Percentiles rank a stretch among this genome's conserved stretches.
Conservation (phyloP, 2,113 vertebrate species). For the Nesogale talazaci region DNA sequence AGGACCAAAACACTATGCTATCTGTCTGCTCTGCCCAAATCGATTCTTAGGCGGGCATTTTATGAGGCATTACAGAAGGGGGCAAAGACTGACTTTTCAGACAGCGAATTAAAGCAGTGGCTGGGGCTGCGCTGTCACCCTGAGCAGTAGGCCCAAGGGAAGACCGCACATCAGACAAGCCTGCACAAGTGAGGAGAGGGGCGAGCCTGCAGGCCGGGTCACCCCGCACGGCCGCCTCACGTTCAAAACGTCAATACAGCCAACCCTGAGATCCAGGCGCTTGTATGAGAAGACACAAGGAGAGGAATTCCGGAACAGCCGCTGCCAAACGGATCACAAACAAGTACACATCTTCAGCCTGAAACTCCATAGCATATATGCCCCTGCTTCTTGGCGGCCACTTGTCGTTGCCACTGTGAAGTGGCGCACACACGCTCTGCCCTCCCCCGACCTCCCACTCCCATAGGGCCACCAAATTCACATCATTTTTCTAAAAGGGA, state of each 20-base stretch:
- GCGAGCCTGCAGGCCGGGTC: rapidly evolving
- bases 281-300: not conserved
- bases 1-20: constrained; percentile 18
- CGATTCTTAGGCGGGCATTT: not conserved
- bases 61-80: not conserved
- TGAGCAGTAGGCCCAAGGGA: constrained; percentile 27
- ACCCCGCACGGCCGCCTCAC: not conserved
- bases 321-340: too few relatives aligned
- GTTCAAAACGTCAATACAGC: not conserved
- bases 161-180: not conserved
- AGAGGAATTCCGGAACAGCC: not conserved
- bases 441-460: not conserved
- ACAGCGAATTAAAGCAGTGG: not conserved
- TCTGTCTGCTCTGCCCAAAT: not conserved
- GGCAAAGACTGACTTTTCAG: not conserved
- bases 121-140: not conserved
- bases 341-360: not conserved
- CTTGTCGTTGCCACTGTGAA: not conserved
- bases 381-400: not conserved
- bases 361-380: not conserved
- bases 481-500: not conserved
- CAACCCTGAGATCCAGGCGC: not conserved
- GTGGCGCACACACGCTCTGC: not conserved
- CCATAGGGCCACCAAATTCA: not conserved
- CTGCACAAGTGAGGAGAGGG: not conserved